These are phyloP conservation scores for Diabrotica undecimpunctata DNA, from an alignment of 1,140 invertebrate genomes.

Conservation along the genomic window DNA sequence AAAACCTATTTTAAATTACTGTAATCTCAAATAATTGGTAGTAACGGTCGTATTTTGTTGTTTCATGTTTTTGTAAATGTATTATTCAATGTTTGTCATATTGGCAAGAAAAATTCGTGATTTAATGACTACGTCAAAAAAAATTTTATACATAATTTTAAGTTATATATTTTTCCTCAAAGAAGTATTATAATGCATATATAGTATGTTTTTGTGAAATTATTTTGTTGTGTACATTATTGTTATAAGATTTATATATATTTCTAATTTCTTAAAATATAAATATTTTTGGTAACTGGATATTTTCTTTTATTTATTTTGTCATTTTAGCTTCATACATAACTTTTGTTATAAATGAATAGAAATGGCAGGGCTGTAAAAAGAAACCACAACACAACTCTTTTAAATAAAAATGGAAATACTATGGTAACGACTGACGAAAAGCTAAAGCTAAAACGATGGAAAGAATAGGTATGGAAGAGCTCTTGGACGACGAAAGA, in stretches of 20 bases:
- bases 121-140: slow-evolving; percentile 14
- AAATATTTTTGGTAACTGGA: slow-evolving; percentile 1
- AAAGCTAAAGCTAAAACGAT: too few relatives aligned
- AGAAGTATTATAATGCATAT: slow-evolving; percentile 10
- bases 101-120: slow-evolving; percentile 17
- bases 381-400: too few relatives aligned
- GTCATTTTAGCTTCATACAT: too few relatives aligned
- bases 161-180: slow-evolving; percentile 5
- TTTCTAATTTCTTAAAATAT: not conserved
- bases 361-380: too few relatives aligned
- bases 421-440: too few relatives aligned
- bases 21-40: too few relatives aligned
- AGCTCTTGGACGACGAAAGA: too few relatives aligned
- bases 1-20: too few relatives aligned
- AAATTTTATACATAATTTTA: slow-evolving; percentile 14
- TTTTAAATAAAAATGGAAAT: too few relatives aligned
- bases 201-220: not conserved
- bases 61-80: not conserved
- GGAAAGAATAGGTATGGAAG: too few relatives aligned
- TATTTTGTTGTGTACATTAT: not conserved
- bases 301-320: not conserved
- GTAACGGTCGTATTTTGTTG: too few relatives aligned
- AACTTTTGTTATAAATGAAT: too few relatives aligned
- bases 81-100: slow-evolving; percentile 11
- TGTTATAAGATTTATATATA: not conserved